Conservation (phyloP, 2,797 vertebrate species). For the Clangula hyemalis region DNA sequence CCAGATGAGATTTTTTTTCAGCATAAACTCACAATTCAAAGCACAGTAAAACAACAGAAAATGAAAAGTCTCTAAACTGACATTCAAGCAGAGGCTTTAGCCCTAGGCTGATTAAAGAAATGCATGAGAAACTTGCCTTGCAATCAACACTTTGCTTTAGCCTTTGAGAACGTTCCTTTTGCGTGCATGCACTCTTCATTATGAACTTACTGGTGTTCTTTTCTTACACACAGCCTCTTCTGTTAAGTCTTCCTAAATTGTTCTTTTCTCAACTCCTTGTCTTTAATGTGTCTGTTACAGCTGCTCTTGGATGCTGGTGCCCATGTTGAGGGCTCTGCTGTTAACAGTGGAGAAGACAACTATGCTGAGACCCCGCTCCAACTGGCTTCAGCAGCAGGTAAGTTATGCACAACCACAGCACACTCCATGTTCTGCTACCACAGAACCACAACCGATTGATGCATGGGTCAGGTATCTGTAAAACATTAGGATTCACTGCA, state of each 20-base stretch:
- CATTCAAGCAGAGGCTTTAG: not conserved
- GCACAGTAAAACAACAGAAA: not conserved
- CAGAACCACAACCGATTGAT: no score
- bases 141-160: not conserved
- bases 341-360: conserved; percentile 90
- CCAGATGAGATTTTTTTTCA: not conserved
- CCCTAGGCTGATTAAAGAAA: not conserved
- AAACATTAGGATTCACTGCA: accelerated
- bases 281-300: conserved; percentile 73
- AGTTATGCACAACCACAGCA: not conserved
- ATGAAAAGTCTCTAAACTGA: not conserved
- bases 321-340: conserved; percentile 91
- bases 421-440: not conserved
- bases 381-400: conserved; percentile 96
- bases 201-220: not conserved
- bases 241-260: not conserved
- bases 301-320: conserved; percentile 94
- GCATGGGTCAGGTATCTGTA: accelerated
- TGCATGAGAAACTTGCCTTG: not conserved
- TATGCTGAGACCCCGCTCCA: conserved; percentile 92
- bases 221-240: not conserved
- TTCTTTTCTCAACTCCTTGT: not conserved
- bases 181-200: accelerated
- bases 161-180: not conserved
- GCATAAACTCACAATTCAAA: not conserved